Evolutionary conservation across 1,140 invertebrate species (phyloP).

Genomic region (Drosophila aff.): DNA sequence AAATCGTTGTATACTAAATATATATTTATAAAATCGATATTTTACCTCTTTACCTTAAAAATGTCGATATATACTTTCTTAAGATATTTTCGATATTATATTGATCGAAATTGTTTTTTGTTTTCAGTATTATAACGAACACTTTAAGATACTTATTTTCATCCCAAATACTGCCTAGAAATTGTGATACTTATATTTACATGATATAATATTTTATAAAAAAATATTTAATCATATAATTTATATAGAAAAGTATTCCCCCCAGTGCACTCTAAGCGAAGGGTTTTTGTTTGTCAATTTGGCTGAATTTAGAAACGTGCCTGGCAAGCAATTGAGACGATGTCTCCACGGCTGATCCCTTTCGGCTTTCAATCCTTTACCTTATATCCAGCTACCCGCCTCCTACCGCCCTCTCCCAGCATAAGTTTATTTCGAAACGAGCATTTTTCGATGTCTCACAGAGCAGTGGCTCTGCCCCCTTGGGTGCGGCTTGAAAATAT

Average conservation of each 20-base stretch:
- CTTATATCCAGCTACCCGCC: neutral
- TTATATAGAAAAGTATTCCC: neutral
- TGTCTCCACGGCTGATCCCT: slow-evolving; percentile 58
- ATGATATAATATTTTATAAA: neutral
- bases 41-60: no score
- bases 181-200: no score
- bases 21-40: no score
- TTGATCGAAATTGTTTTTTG: no score
- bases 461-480: slow-evolving; percentile 1
- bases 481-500: slow-evolving; percentile 62
- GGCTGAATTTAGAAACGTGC: slow-evolving; percentile 59
- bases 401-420: neutral
- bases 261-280: slow-evolving; percentile 7
- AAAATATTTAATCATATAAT: neutral
- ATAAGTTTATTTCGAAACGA: slow-evolving; percentile 66
- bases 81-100: neutral
- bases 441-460: slow-evolving; percentile 46
- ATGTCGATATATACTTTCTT: no score
- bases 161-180: no score
- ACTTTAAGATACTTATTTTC: no score
- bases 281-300: slow-evolving; percentile 76
- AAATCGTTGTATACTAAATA: no score
- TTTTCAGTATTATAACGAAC: no score
- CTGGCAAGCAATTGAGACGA: slow-evolving; percentile 43
- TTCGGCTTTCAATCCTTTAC: slow-evolving; percentile 56